Evolutionary conservation across 2,888 invertebrate species (phyloP).

Genomic region (Polymixis flavicincta): DNA sequence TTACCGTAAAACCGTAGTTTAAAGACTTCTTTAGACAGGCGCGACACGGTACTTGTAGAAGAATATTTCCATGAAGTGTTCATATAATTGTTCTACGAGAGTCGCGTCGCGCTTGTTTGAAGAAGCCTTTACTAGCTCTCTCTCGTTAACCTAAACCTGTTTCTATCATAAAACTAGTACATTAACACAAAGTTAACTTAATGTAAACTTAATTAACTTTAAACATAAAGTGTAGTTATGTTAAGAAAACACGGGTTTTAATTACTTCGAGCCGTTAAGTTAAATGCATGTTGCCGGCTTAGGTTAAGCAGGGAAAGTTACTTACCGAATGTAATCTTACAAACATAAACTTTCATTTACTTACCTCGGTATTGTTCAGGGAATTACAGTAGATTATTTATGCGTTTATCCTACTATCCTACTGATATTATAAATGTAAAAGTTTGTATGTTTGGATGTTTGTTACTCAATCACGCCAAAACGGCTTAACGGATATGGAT

Average conservation of each 20-base stretch:
- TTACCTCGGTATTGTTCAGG: conserved; percentile 16
- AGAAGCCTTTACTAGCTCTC: no score
- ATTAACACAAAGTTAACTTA: conserved; percentile 41
- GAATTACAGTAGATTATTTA: neutral
- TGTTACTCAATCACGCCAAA: no score
- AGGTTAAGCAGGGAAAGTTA: conserved; percentile 40
- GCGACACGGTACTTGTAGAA: no score
- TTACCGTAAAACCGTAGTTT: no score
- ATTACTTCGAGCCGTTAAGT: conserved; percentile 55
- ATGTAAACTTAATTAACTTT: conserved; percentile 44
- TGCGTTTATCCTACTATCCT: no score
- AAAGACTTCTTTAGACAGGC: no score
- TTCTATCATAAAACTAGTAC: conserved; percentile 10
- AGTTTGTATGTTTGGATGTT: no score
- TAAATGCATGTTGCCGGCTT: conserved; percentile 55
- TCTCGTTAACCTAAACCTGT: neutral
- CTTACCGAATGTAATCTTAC: conserved; percentile 39
- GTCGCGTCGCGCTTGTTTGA: no score
- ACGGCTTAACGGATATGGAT: no score
- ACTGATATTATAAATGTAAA: no score
- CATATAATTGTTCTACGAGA: no score
- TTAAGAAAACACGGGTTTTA: conserved; percentile 52
- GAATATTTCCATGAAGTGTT: no score
- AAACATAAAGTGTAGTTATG: conserved; percentile 50
- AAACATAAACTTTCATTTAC: conserved; percentile 42